phyloP scores from a whole-genome alignment of 2,113 vertebrate species.

The Channa argus region DNA sequence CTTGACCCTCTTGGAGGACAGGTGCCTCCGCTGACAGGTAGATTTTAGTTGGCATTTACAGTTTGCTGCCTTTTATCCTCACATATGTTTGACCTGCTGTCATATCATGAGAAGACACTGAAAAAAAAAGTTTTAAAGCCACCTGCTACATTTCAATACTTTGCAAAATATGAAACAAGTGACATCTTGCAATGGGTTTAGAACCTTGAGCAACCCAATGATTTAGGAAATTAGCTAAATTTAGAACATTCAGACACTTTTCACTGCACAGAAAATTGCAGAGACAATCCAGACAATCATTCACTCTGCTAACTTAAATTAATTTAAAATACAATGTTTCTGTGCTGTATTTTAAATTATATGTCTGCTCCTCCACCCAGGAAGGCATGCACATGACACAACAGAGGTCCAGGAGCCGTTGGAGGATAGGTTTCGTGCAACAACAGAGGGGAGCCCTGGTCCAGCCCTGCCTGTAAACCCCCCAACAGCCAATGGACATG shows the following conservation, averaged over 20 bases:
- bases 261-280: too few relatives aligned
- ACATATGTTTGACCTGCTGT: slow-evolving; percentile 47
- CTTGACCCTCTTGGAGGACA: slow-evolving; percentile 66
- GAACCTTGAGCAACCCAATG: neutral
- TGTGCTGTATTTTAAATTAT: slow-evolving; percentile 1
- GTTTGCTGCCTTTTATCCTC: slow-evolving; percentile 6
- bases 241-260: too few relatives aligned
- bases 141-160: slow-evolving; percentile 15
- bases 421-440: slow-evolving; percentile 80
- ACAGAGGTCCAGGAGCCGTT: slow-evolving; percentile 84
- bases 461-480: slow-evolving; percentile 83
- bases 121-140: slow-evolving; percentile 1
- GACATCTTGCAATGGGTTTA: neutral
- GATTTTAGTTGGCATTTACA: slow-evolving; percentile 49
- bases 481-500: slow-evolving; percentile 84
- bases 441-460: slow-evolving; percentile 84
- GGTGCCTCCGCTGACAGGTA: slow-evolving; percentile 76
- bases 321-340: slow-evolving; percentile 1
- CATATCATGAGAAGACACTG: slow-evolving; percentile 1
- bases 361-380: slow-evolving; percentile 30
- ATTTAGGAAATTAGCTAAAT: neutral
- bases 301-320: slow-evolving; percentile 1
- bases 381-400: slow-evolving; percentile 83
- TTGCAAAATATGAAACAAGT: neutral
- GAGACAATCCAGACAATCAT: neutral